Evolutionary conservation across 2,797 vertebrate species (phyloP).

Genomic region (Thripadectes ignobilis): DNA sequence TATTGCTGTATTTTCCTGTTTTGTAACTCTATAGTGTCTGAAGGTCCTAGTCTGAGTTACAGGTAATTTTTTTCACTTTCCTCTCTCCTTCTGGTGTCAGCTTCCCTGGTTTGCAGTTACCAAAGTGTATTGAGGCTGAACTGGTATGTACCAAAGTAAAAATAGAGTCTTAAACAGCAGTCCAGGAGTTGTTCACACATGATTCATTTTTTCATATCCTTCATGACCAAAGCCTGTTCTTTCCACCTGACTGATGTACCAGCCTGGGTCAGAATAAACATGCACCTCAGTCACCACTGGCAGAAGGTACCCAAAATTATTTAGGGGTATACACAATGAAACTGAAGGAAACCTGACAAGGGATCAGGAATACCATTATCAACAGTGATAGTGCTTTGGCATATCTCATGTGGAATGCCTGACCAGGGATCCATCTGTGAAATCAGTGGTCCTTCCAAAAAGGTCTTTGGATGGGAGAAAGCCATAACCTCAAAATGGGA

Average conservation of each 20-base stretch:
- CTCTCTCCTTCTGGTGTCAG: not conserved
- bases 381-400: not conserved
- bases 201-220: not conserved
- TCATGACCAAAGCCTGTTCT: not conserved
- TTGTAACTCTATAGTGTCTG: not conserved
- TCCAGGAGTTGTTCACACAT: not conserved
- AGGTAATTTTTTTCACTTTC: not conserved
- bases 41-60: not conserved
- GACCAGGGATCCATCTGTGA: no score
- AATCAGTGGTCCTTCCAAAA: not conserved
- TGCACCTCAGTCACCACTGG: not conserved
- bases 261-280: not conserved
- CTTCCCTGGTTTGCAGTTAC: not conserved
- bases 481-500: not conserved
- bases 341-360: not conserved
- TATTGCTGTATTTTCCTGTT: not conserved
- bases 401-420: not conserved
- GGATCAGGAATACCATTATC: not conserved
- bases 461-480: not conserved
- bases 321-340: not conserved
- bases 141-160: not conserved
- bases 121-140: not conserved
- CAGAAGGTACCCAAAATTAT: not conserved
- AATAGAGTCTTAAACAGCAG: not conserved
- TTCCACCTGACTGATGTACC: not conserved